Evolutionary conservation across 2,797 vertebrate species (phyloP), one percentile per base, ranked within the genome.

Genomic region (Bradypodion ventrale): DNA sequence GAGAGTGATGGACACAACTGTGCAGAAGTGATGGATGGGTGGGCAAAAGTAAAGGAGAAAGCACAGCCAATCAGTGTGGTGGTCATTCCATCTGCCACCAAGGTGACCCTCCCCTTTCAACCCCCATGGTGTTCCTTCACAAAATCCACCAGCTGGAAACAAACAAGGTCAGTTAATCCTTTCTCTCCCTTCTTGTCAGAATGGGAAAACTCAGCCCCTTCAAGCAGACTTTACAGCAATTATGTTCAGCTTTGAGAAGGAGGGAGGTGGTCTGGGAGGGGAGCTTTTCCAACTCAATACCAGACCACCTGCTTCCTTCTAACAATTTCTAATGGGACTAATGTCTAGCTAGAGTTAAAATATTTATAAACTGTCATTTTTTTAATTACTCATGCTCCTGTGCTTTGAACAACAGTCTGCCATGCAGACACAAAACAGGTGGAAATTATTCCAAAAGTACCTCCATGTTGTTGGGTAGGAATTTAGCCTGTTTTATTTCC

Each of bases 31-130:
- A 49, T 40, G 77, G 66, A 49, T 40, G 77, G 37, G 29, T 29
- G 83, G 19, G 85, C 56, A 87, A 68, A 29, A 75, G 66, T 8
- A 23, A 74, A 75, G 46, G 6, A 62, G 42, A 60, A 69, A 81
- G n/a, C 46, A 76, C 2, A 5, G 83, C 88, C 88, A 91, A 84
- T 90, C 85, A 42, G 72, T 27, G 77, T 66, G 42, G 0, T 32
- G 27, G 23, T 49, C 68, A 59, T 85, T 80, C 74, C 69, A 75
- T 83, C 83, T 81, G 83, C 72, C 85, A 85, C 73, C 62, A 40
- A 66, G 60, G 72, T 69, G 21, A 63, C 23, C 84, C 69, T 65
- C 72, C 88, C 52, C 10, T 59, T 83, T 69, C 15, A 37, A 40
- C 86, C 73, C 73, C 85, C 15, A 10, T 7, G 42, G 85, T 78